These are phyloP conservation scores for Oscarella lobularis DNA, from an alignment of 37 sponge, comb jelly and placozoan genomes.

Conservation along the genomic window DNA sequence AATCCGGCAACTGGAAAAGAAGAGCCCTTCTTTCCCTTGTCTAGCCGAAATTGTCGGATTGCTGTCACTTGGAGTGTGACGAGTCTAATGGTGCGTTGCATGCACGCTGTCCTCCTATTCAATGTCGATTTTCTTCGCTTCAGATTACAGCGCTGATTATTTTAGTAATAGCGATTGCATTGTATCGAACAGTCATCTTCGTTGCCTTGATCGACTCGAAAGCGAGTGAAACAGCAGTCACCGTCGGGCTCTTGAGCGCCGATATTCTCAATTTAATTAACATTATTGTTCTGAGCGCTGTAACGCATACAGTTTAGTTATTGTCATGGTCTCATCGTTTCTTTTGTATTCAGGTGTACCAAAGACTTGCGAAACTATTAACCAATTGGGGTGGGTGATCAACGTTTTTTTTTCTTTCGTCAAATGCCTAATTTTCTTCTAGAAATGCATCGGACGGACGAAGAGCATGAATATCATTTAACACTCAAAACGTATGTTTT, in stretches of 20 bases:
- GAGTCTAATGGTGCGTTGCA: background rate
- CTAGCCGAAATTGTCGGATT: background rate
- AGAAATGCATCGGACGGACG: constrained; percentile 28
- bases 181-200: constrained; percentile 1
- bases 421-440: too few relatives aligned
- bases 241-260: background rate
- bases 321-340: too few relatives aligned
- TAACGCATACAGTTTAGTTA: too few relatives aligned
- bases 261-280: background rate
- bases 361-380: background rate
- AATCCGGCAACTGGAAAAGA: background rate
- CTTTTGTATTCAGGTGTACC: constrained; percentile 4
- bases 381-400: constrained; percentile 7
- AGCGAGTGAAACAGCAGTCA: background rate
- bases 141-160: too few relatives aligned
- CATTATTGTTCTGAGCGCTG: background rate
- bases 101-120: too few relatives aligned
- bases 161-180: too few relatives aligned
- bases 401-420: too few relatives aligned
- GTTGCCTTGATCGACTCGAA: background rate
- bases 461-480: constrained; percentile 15
- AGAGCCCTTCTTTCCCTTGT: background rate
- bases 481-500: constrained; percentile 24
- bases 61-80: background rate
- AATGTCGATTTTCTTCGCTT: too few relatives aligned